Evolutionary conservation across 1,140 invertebrate genomes (phyloP), one percentile per base, ranked within the genome.

Genomic region (Ostrea edulis): DNA sequence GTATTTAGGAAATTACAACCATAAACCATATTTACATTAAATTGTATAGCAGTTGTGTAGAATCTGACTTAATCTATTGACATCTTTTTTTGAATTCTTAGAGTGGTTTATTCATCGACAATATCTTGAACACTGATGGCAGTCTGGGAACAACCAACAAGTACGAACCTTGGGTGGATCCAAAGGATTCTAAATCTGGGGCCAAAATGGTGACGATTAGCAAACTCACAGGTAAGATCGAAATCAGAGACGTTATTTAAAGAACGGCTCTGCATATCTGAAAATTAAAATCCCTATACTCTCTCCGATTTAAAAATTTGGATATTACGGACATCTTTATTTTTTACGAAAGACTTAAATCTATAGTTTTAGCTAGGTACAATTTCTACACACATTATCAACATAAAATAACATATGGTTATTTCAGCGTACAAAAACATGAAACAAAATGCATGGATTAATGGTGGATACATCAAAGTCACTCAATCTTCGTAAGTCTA

Each of bases 341-440:
- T 44, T 5, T 5, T 44, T 44, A 44, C 35, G 35, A 44, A 44
- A 1, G 1, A 44, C 35, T 44, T 2, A 44, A 1, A 44, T 44
- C 35, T 2, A n/a, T n/a, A 44, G 35, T 44, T 44, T 44, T 44
- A 44, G 35, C 35, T 1, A 5, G 35, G 2, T 44, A 44, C 35
- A 44, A 2, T 44, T 44, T 44, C 35, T 44, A 44, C 35, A 44
- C 35, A 2, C 5, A 44, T 44, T 44, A 2, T 44, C 5, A 44
- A 44, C 5, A 44, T 44, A 58, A 58, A 58, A 5, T 65, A 25
- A 55, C n/a, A 1, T 35, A 3, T 35, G 29, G 81, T 8, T 54
- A 52, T 82, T 83, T 9, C 81, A 87, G 86, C 86, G 11, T 87
- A 87, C 54, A 87, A 87, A 54, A 87, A 87, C 55, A 87, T 82